Base-by-base conservation (phyloP, 2,888 invertebrate species). In the Napeogenes inachia region DNA sequence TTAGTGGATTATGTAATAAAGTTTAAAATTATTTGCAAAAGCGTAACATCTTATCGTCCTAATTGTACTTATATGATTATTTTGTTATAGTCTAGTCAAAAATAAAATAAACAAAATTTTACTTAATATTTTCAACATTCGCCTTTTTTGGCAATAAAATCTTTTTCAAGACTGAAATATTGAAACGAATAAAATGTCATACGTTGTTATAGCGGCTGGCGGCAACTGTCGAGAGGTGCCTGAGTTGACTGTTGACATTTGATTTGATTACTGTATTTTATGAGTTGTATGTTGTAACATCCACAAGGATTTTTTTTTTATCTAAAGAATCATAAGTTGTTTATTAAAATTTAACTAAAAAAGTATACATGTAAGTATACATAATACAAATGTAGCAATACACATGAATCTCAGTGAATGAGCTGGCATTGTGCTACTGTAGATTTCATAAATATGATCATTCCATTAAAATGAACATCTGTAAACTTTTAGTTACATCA, bases 61-160 rank as follows among this genome's bases (percentile, higher is more conserved):
- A 21, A 50, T 50, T n/a, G 82, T 85, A 84, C 84, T 84, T 82
- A 82, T 70, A 42, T 42, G 63, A 59, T 74, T 75, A 76, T 73
- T 60, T 56, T 21, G 21, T 21, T 21, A 21, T 70, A 68, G 70
- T 85, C 86, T 86, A 87, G 87, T 87, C 86, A 84, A 75, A 76
- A 75, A 84, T 74, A 76, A 75, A 64, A 64, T 62, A 62, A 61
- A 65, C 42, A 61, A 70, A 61, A 61, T 65, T 69, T 45, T 67
- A 72, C 61, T 63, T 65, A 68, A 59, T 59, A 66, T 30, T 5
- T 50, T 13, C 0, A 30, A 50, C 21, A 72, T 68, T 67, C 57
- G 57, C 33, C 35, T 3, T 33, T 10, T 21, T 13, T 38, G 38
- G 58, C 47, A 13, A 57, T 21, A 38, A 60, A 57, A 4, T 50